Evolutionary conservation across 2,888 invertebrate species (phyloP).

Genomic region (Nemoura dubitans): DNA sequence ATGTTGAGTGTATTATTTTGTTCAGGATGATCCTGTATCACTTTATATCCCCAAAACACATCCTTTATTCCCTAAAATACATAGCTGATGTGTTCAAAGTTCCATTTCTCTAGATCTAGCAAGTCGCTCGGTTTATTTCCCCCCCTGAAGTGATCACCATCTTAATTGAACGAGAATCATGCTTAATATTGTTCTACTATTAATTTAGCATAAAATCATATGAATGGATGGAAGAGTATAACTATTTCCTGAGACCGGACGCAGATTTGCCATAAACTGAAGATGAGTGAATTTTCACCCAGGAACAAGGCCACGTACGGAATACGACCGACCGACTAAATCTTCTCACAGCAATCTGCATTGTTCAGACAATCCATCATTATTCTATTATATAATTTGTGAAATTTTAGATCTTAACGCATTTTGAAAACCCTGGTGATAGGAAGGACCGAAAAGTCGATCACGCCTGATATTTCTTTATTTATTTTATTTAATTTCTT

Average conservation of each 20-base stretch:
- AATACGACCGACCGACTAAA: background rate
- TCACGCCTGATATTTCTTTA: too few relatives aligned
- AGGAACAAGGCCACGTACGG: conserved; percentile 7
- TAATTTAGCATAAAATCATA: background rate
- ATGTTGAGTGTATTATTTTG: too few relatives aligned
- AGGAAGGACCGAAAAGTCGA: too few relatives aligned
- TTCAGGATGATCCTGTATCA: too few relatives aligned
- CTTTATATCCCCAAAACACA: too few relatives aligned
- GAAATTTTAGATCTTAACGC: background rate
- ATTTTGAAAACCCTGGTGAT: too few relatives aligned
- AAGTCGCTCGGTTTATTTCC: background rate
- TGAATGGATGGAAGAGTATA: background rate
- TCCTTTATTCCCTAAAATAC: too few relatives aligned
- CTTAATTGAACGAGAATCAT: background rate
- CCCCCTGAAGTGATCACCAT: background rate
- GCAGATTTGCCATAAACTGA: background rate
- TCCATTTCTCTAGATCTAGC: background rate
- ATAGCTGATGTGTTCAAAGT: too few relatives aligned
- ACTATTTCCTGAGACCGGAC: background rate
- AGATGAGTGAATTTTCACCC: background rate
- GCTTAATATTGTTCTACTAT: background rate
- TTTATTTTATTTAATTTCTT: too few relatives aligned
- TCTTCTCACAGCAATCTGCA: background rate
- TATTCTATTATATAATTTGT: background rate
- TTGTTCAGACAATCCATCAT: background rate